Evolutionary conservation across 2,113 vertebrate species (phyloP), one percentile per base, ranked within the genome.

Genomic region (Ophthalmolycus amberensis): DNA sequence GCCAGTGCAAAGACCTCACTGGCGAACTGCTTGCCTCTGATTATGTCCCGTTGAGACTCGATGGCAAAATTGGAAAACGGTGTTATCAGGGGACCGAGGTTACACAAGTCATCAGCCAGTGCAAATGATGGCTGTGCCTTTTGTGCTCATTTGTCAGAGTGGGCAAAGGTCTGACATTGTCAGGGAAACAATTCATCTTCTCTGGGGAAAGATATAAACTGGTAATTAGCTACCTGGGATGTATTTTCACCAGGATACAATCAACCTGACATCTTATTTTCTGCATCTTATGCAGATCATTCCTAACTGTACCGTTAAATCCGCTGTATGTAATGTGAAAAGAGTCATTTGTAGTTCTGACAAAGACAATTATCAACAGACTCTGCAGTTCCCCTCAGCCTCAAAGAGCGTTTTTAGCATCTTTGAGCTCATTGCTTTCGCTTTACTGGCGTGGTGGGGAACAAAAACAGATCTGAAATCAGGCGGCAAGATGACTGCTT

Each of bases 1-100:
- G n/a, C n/a, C n/a, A n/a, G n/a, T n/a, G n/a, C n/a, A n/a, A n/a
- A n/a, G n/a, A n/a, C n/a, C n/a, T n/a, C 89, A 83, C 66, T 38
- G 88, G 92, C 91, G 85, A 86, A 89, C 83, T 79, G 85, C 81
- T 84, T 20, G 71, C 54, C 60, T 78, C 84, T 87, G 85, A 92
- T 92, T 87, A 87, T 65, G 83, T 79, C 79, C 82, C 70, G 50
- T 46, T 40, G 72, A 89, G 80, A 82, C 71, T 58, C 16, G 82
- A 80, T 76, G 84, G 77, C 6, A 8, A 86, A 91, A 92, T 87
- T 91, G 91, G 78, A 87, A 91, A 90, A 85, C 50, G 64, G 37
- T 79, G 73, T 82, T 77, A 87, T 82, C 40, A n/a, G 25, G 15
- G 44, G 69, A 60, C 64, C 8, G 66, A 81, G 70, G 58, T 79